Base-by-base conservation (phyloP, 2,797 vertebrate genomes). In the Lacerta bilineata region DNA sequence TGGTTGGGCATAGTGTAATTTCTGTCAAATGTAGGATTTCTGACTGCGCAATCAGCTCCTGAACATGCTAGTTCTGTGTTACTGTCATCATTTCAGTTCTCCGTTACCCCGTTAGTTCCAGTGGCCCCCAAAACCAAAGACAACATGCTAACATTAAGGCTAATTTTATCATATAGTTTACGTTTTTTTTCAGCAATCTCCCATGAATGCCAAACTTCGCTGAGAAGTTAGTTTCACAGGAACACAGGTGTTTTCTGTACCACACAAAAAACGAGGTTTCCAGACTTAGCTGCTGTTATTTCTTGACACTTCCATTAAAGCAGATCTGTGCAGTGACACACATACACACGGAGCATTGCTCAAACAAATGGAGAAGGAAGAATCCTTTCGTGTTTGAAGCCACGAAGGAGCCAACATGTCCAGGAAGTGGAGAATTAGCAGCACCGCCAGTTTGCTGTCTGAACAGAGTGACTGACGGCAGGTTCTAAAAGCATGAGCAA, bases 401-500 rank as follows among this genome's bases (percentile, higher is more conserved):
- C 59, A 59, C n/a, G 27, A 11, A 89, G 15, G 64, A 80, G 1
- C 18, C 33, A 39, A 27, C 15, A 87, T 2, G 20, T 0, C 17
- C 29, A 61, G 61, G 29, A 75, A 29, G 41, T 3, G 6, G 59
- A 66, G 18, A 81, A 69, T 8, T 25, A 81, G 18, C 27, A 85
- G 41, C 36, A 29, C 13, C 11, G 46, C 9, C 66, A 59, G 15
- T 74, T 80, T 61, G 33, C 43, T 27, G 1, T 5, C 17, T 71
- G 68, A 46, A 59, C 23, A 68, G 10, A 66, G 5, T 18, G 55
- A 82, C 4, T 36, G 39, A 18, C 10, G 13, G 77, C 78, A 89
- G 91, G 43, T 80, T 61, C 82, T 86, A 64, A 68, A 80, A 86
- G 66, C 27, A 75, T 3, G 79, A 94, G 82, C 27, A 91, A 43